Evolutionary conservation across 2,888 invertebrate genomes (phyloP).

Genomic region (Tenthredo distinguenda): DNA sequence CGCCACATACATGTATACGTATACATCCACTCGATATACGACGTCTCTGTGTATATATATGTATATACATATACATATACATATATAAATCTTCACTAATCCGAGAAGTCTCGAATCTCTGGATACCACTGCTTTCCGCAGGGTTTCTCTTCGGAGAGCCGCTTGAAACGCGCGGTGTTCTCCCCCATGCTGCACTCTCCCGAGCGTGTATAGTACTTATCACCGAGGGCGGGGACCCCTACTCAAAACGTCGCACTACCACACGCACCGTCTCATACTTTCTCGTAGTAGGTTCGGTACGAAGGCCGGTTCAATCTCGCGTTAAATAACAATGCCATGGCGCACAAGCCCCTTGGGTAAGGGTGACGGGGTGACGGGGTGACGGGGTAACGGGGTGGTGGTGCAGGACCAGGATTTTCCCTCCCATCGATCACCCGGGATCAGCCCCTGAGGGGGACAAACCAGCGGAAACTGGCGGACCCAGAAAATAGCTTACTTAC

Average conservation of each 20-base stretch:
- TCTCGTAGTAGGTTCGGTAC: background rate
- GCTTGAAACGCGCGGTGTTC: background rate
- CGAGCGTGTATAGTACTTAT: background rate
- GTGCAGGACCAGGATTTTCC: constrained; percentile 22
- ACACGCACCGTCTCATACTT: background rate
- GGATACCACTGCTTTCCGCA: background rate
- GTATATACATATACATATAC: background rate
- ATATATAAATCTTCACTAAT: background rate
- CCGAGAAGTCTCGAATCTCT: constrained; percentile 37
- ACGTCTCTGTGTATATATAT: background rate
- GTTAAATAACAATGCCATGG: constrained; percentile 63
- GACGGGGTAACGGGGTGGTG: constrained; percentile 53
- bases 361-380: constrained; percentile 53
- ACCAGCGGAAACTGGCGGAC: constrained; percentile 50
- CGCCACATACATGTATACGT: background rate
- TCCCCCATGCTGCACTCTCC: constrained; percentile 13
- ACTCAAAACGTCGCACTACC: background rate
- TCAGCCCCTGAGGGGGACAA: constrained; percentile 58
- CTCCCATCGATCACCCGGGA: constrained; percentile 69
- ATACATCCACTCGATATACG: no score
- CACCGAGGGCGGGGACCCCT: background rate
- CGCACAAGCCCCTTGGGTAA: constrained; percentile 59
- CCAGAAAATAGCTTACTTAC: constrained; percentile 67
- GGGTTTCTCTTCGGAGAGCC: constrained; percentile 9
- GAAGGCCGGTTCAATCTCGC: constrained; percentile 60